Percentiles rank a stretch among this genome's conserved stretches.
phyloP scores from a whole-genome alignment of 2,888 invertebrate species.

The Volucella inflata region DNA sequence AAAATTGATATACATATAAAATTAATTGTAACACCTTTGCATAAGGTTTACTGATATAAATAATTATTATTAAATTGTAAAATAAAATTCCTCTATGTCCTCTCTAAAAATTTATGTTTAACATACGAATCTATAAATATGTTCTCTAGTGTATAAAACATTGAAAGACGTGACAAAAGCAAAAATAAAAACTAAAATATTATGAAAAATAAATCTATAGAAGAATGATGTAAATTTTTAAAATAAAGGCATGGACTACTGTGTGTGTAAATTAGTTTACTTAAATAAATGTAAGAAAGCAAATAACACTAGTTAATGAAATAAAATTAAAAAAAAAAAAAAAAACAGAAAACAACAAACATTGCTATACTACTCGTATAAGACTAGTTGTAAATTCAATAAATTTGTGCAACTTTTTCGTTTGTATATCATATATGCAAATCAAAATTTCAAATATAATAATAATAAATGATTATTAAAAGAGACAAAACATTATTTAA shows the following conservation, averaged over 20 bases:
- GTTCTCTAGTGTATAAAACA: conserved; percentile 38
- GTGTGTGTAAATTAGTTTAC: conserved; percentile 58
- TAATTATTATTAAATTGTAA: conserved; percentile 48
- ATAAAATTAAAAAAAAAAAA: conserved; percentile 31
- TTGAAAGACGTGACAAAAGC: conserved; percentile 26
- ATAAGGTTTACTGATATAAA: conserved; percentile 35
- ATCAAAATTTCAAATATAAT: conserved; percentile 47
- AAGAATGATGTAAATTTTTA: conserved; percentile 51
- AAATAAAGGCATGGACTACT: conserved; percentile 1
- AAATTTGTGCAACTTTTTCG: conserved; percentile 56
- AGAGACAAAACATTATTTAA: conserved; percentile 50
- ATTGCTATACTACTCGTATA: conserved; percentile 42
- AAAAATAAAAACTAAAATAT: background rate
- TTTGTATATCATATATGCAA: conserved; percentile 76
- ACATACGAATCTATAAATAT: conserved; percentile 38
- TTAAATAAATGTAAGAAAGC: conserved; percentile 3
- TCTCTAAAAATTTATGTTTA: conserved; percentile 55
- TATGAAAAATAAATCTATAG: no score
- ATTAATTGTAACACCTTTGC: conserved; percentile 24
- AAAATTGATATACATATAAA: conserved; percentile 24
- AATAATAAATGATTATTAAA: conserved; percentile 29
- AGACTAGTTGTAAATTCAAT: conserved; percentile 49
- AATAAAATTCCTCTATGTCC: conserved; percentile 65
- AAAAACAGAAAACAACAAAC: conserved; percentile 12
- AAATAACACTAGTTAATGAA: conserved; percentile 32